These are phyloP conservation scores for Anarsia innoxiella DNA, from an alignment of 2,888 invertebrate species.

Conservation along the genomic window DNA sequence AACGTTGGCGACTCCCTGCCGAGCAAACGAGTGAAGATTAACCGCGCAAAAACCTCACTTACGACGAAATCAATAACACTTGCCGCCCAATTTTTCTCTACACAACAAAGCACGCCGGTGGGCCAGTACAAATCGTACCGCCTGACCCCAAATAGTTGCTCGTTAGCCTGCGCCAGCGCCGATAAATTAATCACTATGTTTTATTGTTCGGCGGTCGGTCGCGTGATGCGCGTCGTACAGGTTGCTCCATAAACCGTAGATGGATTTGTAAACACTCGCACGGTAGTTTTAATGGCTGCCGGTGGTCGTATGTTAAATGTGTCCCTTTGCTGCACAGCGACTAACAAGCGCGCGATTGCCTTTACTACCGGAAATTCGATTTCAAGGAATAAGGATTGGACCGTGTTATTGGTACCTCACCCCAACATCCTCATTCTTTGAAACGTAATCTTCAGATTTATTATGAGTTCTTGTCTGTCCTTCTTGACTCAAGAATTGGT, in stretches of 20 bases:
- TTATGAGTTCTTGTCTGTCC: too few relatives aligned
- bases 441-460: too few relatives aligned
- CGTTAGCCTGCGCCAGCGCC: constrained; percentile 53
- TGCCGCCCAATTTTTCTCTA: constrained; percentile 18
- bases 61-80: constrained; percentile 22
- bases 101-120: constrained; percentile 29
- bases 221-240: constrained; percentile 32
- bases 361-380: too few relatives aligned
- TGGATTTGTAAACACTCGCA: constrained; percentile 1
- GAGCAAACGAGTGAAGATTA: too few relatives aligned
- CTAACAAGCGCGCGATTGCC: too few relatives aligned
- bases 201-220: constrained; percentile 56
- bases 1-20: too few relatives aligned
- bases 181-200: constrained; percentile 65
- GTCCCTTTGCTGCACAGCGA: too few relatives aligned
- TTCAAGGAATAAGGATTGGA: too few relatives aligned
- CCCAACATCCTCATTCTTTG: too few relatives aligned
- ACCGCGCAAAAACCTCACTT: constrained; percentile 12
- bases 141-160: constrained; percentile 59
- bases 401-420: too few relatives aligned
- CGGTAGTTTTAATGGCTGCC: neutral
- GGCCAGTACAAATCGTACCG: constrained; percentile 35
- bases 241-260: constrained; percentile 27
- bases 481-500: neutral
- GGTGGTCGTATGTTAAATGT: neutral